Evolutionary conservation across 2,113 vertebrate species (phyloP).

Genomic region (Epinephelus moara): DNA sequence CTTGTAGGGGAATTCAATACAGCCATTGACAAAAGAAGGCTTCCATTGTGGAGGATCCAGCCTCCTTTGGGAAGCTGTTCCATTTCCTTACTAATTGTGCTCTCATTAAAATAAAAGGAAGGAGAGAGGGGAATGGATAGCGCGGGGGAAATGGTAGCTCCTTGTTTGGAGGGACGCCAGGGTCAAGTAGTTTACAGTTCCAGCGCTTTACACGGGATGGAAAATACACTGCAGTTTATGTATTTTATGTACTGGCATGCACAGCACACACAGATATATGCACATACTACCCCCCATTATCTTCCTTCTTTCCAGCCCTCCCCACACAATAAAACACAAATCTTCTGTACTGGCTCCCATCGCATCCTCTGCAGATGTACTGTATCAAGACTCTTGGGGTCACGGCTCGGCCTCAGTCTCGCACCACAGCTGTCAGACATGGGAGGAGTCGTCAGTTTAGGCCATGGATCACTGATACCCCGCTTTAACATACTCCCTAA

Average conservation of each 20-base stretch:
- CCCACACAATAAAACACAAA: slow-evolving; percentile 54
- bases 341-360: slow-evolving; percentile 34
- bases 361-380: slow-evolving; percentile 58
- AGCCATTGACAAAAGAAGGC: slow-evolving; percentile 80
- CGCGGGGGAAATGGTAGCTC: slow-evolving; percentile 65
- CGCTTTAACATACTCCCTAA: slow-evolving; percentile 27
- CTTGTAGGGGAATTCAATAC: slow-evolving; percentile 81
- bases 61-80: slow-evolving; percentile 77
- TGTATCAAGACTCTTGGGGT: slow-evolving; percentile 47
- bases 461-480: slow-evolving; percentile 63
- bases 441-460: slow-evolving; percentile 52
- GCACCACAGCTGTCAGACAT: slow-evolving; percentile 49
- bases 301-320: slow-evolving; percentile 51
- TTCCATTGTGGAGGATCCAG: slow-evolving; percentile 67
- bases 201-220: slow-evolving; percentile 19
- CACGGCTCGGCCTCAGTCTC: slow-evolving; percentile 45
- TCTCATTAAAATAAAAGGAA: slow-evolving; percentile 77
- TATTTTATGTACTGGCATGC: slow-evolving; percentile 43
- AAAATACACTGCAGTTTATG: slow-evolving; percentile 45
- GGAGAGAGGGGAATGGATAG: slow-evolving; percentile 52
- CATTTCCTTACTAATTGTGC: slow-evolving; percentile 82
- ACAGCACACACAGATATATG: slow-evolving; percentile 8
- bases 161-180: slow-evolving; percentile 68
- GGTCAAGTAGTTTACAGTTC: slow-evolving; percentile 61
- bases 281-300: slow-evolving; percentile 18